These are phyloP conservation scores for Elysia crispata DNA, from an alignment of 2,888 invertebrate species.

Conservation along the genomic window DNA sequence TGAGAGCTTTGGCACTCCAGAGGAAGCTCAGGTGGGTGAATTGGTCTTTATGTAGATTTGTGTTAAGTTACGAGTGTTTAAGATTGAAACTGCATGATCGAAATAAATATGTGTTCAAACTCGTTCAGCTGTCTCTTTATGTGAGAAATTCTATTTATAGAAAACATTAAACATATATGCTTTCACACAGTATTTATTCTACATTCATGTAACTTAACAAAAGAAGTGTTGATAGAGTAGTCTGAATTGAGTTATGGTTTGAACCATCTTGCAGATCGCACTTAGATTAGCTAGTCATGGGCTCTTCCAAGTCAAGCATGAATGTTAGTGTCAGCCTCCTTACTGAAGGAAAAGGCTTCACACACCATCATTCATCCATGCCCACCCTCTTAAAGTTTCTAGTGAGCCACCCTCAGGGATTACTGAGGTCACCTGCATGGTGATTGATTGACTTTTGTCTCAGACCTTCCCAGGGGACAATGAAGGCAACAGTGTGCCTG, in stretches of 20 bases:
- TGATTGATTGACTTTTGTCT: constrained; percentile 62
- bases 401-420: constrained; percentile 60
- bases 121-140: no score
- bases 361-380: constrained; percentile 46
- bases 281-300: constrained; percentile 64
- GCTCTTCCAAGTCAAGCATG: constrained; percentile 61
- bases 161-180: no score
- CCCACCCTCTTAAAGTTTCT: constrained; percentile 58
- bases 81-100: no score
- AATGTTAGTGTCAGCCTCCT: constrained; percentile 56
- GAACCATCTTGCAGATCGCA: constrained; percentile 65
- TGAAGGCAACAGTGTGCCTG: constrained; percentile 55
- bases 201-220: no score
- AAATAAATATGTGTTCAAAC: no score
- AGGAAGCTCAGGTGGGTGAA: constrained; percentile 69
- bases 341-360: constrained; percentile 48
- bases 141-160: no score
- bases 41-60: no score
- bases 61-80: no score
- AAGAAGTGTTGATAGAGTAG: constrained; percentile 65
- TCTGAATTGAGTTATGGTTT: constrained; percentile 71
- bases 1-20: constrained; percentile 68
- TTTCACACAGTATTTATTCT: no score
- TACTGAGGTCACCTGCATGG: constrained; percentile 63
- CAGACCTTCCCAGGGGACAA: constrained; percentile 73